Conservation (phyloP, 30 jellyfish, hydroid and myxozoan genomes). For the Pseudorhiza aurosa region DNA sequence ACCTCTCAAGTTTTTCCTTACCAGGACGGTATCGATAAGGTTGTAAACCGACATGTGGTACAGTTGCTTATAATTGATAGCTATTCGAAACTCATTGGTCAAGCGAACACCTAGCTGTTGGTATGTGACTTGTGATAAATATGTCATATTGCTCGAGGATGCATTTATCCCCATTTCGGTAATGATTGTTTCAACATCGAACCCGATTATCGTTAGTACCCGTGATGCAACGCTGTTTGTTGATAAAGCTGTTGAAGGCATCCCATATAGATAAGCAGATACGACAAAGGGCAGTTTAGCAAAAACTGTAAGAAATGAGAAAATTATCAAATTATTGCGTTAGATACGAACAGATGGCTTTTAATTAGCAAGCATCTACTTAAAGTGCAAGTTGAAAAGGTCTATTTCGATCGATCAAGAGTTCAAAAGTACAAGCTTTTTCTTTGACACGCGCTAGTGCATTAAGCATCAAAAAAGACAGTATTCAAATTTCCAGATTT, state of each 20-base stretch:
- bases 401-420: too few species aligned
- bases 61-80: slow-evolving; percentile 7
- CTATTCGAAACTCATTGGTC: background rate
- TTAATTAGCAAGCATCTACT: background rate
- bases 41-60: slow-evolving; percentile 28
- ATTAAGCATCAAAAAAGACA: too few species aligned
- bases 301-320: background rate
- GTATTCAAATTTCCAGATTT: too few species aligned
- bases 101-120: background rate
- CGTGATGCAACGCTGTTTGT: background rate
- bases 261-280: slow-evolving; percentile 10
- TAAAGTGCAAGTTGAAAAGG: background rate
- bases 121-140: background rate
- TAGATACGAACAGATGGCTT: background rate
- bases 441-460: too few species aligned
- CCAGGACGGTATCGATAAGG: slow-evolving; percentile 35
- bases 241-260: background rate
- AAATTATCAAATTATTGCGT: background rate
- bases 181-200: background rate
- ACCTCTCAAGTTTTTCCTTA: background rate
- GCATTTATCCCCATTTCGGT: background rate
- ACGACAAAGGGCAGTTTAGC: slow-evolving; percentile 27
- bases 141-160: background rate
- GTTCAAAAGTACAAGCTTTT: too few species aligned
- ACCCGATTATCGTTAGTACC: slow-evolving; percentile 9